Percentiles rank a stretch among this genome's conserved stretches.
phyloP scores from a whole-genome alignment of 2,888 invertebrate genomes.

The Mythimna albipuncta region DNA sequence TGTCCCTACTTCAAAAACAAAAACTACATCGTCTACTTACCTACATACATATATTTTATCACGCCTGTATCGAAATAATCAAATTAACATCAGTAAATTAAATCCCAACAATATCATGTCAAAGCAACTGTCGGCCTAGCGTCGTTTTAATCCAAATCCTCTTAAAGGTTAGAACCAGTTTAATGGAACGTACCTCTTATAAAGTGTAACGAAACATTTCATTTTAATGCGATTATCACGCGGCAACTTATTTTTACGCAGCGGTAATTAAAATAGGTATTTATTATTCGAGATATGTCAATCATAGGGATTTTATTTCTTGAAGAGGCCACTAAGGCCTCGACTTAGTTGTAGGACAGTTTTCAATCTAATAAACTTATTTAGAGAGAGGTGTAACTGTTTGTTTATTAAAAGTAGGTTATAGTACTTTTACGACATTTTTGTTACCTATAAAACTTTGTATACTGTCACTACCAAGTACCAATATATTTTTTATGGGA shows the following conservation, averaged over 20 bases:
- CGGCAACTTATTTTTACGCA: slow-evolving; percentile 37
- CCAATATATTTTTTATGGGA: no score
- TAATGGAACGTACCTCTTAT: slow-evolving; percentile 56
- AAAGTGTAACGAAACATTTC: slow-evolving; percentile 53
- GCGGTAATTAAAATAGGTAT: slow-evolving; percentile 61
- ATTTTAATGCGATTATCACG: slow-evolving; percentile 69
- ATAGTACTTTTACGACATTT: no score
- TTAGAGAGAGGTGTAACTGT: not conserved
- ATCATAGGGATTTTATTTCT: slow-evolving; percentile 30
- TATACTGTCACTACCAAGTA: no score
- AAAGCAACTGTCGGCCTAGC: slow-evolving; percentile 81
- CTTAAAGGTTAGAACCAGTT: slow-evolving; percentile 58
- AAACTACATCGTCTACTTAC: not conserved
- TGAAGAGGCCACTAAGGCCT: slow-evolving; percentile 1
- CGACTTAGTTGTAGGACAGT: slow-evolving; percentile 9
- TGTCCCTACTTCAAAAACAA: not conserved
- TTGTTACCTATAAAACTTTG: no score
- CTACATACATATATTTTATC: slow-evolving; percentile 33
- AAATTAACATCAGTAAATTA: slow-evolving; percentile 84
- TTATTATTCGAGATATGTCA: slow-evolving; percentile 52
- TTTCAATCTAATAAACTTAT: not conserved
- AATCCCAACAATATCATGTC: slow-evolving; percentile 79
- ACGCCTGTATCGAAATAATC: slow-evolving; percentile 80
- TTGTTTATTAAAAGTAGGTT: no score
- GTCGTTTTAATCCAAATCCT: slow-evolving; percentile 75